Evolutionary conservation across 2,888 invertebrate genomes (phyloP), one percentile per base, ranked within the genome.

Genomic region (Celastrina argiolus): DNA sequence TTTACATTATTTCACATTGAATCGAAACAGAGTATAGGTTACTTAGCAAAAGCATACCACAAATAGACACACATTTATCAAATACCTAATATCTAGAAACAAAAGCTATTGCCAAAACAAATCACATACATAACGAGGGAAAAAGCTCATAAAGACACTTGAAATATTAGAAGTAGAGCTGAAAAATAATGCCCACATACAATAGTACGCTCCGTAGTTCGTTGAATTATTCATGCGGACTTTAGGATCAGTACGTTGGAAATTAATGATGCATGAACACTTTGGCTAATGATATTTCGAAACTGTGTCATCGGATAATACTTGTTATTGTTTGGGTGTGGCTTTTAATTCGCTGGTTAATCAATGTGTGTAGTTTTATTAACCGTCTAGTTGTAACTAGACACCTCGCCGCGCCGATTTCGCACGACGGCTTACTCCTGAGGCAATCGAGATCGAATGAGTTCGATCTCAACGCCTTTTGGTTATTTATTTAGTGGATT

Each of bases 191-290:
- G 5, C 34, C 59, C 31, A 31, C 31, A 58, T 34, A 58, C 34
- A 36, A 31, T 59, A 16, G 28, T 28, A 16, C 36, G 59, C 59
- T 59, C 18, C 58, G 59, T 31, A 58, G 59, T 39, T 12, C 58
- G 36, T 39, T 61, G 61, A 61, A 61, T 61, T 22, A 61, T 61
- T 61, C 61, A 61, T 61, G 22, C 22, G 36, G 61, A 61, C 61
- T 61, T 61, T 61, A 61, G 59, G 61, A 61, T 61, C 61, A 36
- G 61, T 59, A 22, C 39, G 61, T 61, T 61, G 39, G 14, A 61
- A 61, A 61, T 61, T 61, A 61, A 61, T 61, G 61, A 61, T 61
- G 61, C 61, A 61, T 61, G 61, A 36, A 61, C 61, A 61, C 61
- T 61, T 61, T 61, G 22, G 39, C 36, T 61, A 61, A 61, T 61